These are phyloP conservation scores for Anastrepha obliqua DNA, from an alignment of 1,140 invertebrate genomes.

Conservation along the genomic window DNA sequence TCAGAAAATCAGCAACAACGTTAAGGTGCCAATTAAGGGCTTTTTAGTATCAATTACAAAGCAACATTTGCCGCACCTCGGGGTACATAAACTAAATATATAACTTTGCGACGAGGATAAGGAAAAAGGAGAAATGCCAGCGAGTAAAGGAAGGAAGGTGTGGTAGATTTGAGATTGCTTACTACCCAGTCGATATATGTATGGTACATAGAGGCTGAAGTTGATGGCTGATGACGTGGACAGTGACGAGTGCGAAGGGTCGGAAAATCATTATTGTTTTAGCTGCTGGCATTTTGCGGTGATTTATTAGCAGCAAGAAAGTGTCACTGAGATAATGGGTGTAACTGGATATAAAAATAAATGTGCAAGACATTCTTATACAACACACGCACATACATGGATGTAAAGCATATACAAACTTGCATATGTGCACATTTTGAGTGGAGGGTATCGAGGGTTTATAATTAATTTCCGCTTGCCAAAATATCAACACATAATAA, in stretches of 20 bases:
- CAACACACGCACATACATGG: neutral
- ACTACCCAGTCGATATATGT: neutral
- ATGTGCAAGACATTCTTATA: neutral
- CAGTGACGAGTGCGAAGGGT: neutral
- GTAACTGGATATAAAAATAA: neutral
- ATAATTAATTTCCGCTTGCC: neutral
- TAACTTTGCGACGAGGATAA: neutral
- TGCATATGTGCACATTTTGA: neutral
- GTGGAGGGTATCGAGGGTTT: neutral
- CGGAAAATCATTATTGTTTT: slow-evolving; percentile 48
- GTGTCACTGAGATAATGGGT: slow-evolving; percentile 8
- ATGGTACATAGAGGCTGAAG: neutral
- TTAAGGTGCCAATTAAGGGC: slow-evolving; percentile 74
- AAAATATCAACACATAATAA: slow-evolving; percentile 1
- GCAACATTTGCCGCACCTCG: slow-evolving; percentile 71
- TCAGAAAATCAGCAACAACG: slow-evolving; percentile 73
- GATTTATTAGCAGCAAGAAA: slow-evolving; percentile 54
- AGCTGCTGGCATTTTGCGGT: slow-evolving; percentile 44
- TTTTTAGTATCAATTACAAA: slow-evolving; percentile 74
- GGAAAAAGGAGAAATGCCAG: neutral
- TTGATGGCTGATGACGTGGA: neutral
- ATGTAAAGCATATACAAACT: neutral
- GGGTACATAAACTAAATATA: neutral
- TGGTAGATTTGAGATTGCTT: neutral
- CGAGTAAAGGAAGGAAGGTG: neutral